Evolutionary conservation across 1,140 invertebrate species (phyloP).

Genomic region (Neodiprion fabricii): DNA sequence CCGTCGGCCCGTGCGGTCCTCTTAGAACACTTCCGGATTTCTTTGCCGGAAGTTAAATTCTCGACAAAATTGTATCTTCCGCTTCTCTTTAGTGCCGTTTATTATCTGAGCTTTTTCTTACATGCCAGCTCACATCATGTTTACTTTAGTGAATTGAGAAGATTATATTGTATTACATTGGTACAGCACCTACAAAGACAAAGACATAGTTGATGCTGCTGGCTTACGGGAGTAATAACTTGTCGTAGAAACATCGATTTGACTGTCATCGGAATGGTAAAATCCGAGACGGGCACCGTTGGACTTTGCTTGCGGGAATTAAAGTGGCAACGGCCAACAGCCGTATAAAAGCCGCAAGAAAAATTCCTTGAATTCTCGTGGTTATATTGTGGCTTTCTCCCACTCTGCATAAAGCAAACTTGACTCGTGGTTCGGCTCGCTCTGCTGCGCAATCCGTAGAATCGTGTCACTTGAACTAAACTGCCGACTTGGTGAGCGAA

Average conservation of each 20-base stretch:
- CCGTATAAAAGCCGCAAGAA: background rate
- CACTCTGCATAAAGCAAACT: background rate
- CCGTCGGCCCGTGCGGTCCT: constrained; percentile 54
- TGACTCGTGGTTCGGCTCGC: background rate
- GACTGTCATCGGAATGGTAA: too few relatives aligned
- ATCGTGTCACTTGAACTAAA: background rate
- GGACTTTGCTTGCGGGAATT: background rate
- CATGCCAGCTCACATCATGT: background rate
- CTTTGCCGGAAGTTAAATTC: constrained; percentile 14
- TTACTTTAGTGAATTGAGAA: too few relatives aligned
- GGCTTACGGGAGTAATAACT: too few relatives aligned
- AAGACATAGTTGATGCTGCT: background rate
- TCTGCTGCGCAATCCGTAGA: background rate
- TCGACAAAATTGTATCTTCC: background rate
- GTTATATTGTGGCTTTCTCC: background rate
- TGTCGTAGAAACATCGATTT: too few relatives aligned
- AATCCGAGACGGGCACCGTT: background rate
- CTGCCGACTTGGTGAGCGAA: background rate
- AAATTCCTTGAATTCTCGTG: constrained; percentile 5
- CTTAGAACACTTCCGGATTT: constrained; percentile 15
- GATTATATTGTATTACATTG: too few relatives aligned
- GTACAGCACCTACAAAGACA: background rate
- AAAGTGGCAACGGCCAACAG: constrained; percentile 5
- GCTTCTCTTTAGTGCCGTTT: background rate
- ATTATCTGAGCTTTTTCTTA: background rate